phyloP scores from a whole-genome alignment of 2,888 invertebrate genomes.

The Aphidoletes aphidimyza region DNA sequence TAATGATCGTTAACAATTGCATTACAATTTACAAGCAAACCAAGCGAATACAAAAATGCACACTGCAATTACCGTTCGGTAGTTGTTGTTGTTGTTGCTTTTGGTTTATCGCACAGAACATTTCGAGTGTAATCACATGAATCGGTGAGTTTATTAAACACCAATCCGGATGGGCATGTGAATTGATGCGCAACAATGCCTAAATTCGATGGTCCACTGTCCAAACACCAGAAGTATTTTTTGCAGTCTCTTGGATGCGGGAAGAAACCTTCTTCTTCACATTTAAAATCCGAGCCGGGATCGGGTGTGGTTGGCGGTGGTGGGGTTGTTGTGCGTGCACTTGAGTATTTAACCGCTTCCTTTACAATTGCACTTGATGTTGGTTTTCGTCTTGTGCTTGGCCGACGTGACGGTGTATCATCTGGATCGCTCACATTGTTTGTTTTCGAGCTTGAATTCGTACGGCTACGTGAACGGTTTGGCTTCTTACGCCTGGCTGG shows the following conservation, averaged over 20 bases:
- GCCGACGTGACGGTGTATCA: constrained; percentile 58
- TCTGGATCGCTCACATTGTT: constrained; percentile 60
- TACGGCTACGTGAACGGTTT: constrained; percentile 62
- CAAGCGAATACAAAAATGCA: too few species aligned
- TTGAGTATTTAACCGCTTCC: constrained; percentile 62
- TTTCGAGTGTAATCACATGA: constrained; percentile 93
- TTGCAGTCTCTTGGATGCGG: constrained; percentile 92
- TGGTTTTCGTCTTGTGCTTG: constrained; percentile 59
- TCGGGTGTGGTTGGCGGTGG: constrained; percentile 86
- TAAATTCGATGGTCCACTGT: constrained; percentile 86
- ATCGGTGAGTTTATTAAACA: constrained; percentile 90
- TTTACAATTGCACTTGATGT: constrained; percentile 64
- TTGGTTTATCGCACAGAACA: constrained; percentile 76
- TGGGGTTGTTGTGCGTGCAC: constrained; percentile 69
- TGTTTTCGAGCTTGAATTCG: constrained; percentile 60
- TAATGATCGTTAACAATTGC: not conserved
- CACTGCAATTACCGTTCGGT: too few species aligned
- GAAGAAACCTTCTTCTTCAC: constrained; percentile 92
- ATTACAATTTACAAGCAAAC: too few species aligned
- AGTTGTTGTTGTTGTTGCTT: constrained; percentile 67
- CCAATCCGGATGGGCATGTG: constrained; percentile 90
- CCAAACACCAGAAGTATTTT: constrained; percentile 90
- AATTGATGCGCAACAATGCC: constrained; percentile 93
- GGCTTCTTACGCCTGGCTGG: constrained; percentile 63
- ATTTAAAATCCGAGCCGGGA: constrained; percentile 88